Evolutionary conservation across 2,888 invertebrate species (phyloP), one percentile per base, ranked within the genome.

Genomic region (Phortica magna): DNA sequence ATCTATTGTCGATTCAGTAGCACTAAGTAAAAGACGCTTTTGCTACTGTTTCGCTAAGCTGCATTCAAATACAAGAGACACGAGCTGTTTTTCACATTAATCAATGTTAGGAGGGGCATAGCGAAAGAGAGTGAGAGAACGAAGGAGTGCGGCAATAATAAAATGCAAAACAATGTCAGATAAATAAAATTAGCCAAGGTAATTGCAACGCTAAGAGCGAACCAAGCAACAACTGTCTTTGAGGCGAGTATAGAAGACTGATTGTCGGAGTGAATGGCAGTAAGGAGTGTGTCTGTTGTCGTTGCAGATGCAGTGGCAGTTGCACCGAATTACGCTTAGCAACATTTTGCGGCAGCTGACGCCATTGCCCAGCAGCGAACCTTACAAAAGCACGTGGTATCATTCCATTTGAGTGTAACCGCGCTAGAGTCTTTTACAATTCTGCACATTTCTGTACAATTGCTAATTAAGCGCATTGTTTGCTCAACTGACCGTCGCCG

Each of bases 1-100:
- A 14, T 64, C 31, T 14, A 12, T n/a, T n/a, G 55, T n/a, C 55
- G 17, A 22, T 48, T 9, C 48, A 48, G 48, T 48, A 48, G 48
- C 48, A 9, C 9, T 3, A 48, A 48, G 68, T n/a, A 9, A 43
- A 43, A 17, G 10, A 19, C 48, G 68, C 68, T 43, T 14, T 12
- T 68, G 68, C 68, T 68, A 68, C 68, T 48, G 12, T 68, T 7
- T 68, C 65, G 7, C 65, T n/a, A 7, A 19, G n/a, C 17, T 73
- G 79, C 77, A 74, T 81, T 83, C 82, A 79, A 83, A 84, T 82
- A 82, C 82, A 82, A 85, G 3, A 31, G 31, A 31, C 2, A 83
- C 84, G 83, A 82, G 80, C 81, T 83, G 82, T 76, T 85, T 84
- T 84, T 83, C 88, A 87, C 86, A 86, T 85, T 86, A 87, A 86